Conservation (phyloP, 2,888 invertebrate species). For the Galeruca laticollis region DNA sequence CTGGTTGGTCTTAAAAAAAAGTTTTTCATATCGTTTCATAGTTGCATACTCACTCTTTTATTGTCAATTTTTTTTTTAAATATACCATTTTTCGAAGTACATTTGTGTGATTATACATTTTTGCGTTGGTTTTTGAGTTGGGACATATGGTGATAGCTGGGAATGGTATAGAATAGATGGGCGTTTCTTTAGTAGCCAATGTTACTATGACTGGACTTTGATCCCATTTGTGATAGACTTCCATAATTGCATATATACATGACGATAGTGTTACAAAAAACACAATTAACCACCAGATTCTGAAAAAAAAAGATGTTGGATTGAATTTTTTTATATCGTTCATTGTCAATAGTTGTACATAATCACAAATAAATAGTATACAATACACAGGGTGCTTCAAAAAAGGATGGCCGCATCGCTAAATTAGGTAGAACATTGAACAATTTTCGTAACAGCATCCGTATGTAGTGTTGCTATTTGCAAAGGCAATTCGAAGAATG, state of each 20-base stretch:
- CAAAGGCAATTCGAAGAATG: too few relatives aligned
- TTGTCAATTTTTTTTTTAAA: conserved; percentile 62
- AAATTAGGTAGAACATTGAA: too few relatives aligned
- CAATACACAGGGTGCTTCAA: too few relatives aligned
- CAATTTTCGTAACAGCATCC: too few relatives aligned
- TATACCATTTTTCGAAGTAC: conserved; percentile 63
- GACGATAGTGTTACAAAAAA: conserved; percentile 66
- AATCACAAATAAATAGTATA: too few relatives aligned
- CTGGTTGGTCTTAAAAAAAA: too few relatives aligned
- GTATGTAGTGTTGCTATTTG: too few relatives aligned
- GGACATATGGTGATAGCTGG: conserved; percentile 63
- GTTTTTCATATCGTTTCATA: too few relatives aligned
- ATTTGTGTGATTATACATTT: conserved; percentile 73
- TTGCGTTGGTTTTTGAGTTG: conserved; percentile 69
- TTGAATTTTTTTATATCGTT: too few relatives aligned
- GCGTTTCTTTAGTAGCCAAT: conserved; percentile 78
- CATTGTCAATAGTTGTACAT: too few relatives aligned
- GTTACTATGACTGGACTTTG: conserved; percentile 80
- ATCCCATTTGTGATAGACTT: conserved; percentile 79
- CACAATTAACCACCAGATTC: conserved; percentile 2
- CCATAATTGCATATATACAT: conserved; percentile 71
- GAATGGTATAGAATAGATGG: conserved; percentile 71
- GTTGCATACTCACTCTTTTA: conserved; percentile 70
- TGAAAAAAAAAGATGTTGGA: background rate
- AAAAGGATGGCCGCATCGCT: too few relatives aligned